Percentiles rank a stretch among this genome's conserved stretches.
phyloP scores from a whole-genome alignment of 2,888 invertebrate genomes.

The Epistrophella euchroma region DNA sequence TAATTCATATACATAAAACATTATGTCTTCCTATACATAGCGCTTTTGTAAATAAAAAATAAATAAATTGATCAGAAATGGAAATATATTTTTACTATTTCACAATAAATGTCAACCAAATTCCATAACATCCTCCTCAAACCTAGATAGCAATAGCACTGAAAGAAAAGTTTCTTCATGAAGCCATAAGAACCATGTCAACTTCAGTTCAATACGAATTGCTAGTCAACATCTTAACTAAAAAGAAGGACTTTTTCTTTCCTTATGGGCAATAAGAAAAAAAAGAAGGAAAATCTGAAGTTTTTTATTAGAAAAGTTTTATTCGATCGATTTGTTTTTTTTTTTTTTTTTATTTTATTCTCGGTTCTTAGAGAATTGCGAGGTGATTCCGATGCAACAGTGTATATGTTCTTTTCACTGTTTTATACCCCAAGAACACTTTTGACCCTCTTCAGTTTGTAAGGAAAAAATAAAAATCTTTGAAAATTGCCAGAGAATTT shows the following conservation, averaged over 20 bases:
- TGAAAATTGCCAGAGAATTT: conserved; percentile 22
- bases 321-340: conserved; percentile 46
- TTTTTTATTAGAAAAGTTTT: conserved; percentile 67
- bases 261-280: conserved; percentile 12
- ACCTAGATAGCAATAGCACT: background rate
- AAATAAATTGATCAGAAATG: background rate
- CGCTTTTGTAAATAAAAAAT: background rate
- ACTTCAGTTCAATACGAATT: conserved; percentile 19
- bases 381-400: conserved; percentile 54
- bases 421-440: conserved; percentile 18
- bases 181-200: conserved; percentile 42
- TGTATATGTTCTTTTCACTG: conserved; percentile 39
- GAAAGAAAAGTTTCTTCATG: conserved; percentile 42
- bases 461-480: conserved; percentile 3
- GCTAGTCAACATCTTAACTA: conserved; percentile 50
- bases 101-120: conserved; percentile 13
- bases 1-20: no score
- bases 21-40: no score
- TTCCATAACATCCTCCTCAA: background rate
- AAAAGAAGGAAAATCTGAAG: background rate
- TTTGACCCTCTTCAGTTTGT: conserved; percentile 15
- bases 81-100: background rate
- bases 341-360: conserved; percentile 6
- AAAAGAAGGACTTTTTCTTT: conserved; percentile 35
- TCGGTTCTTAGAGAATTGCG: conserved; percentile 17